Evolutionary conservation across 2,797 vertebrate species (phyloP), one percentile per base, ranked within the genome.

Genomic region (Ciconia nigra): DNA sequence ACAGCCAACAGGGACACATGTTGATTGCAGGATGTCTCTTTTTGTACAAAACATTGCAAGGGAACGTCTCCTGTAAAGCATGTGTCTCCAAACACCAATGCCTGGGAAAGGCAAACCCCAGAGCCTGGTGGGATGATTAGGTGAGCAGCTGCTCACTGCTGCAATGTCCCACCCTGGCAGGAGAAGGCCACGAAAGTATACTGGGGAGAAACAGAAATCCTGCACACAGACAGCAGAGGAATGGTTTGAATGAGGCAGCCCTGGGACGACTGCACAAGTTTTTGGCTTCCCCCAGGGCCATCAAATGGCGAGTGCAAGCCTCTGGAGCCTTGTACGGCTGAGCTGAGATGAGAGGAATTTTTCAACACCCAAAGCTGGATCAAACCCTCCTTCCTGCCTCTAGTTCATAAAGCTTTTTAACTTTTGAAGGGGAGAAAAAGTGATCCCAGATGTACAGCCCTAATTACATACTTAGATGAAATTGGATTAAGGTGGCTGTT

Each of bases 401-500:
- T 57, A 83, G 94, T 93, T 97, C 90, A 96, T 96, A 97, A 93
- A 96, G 83, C 91, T 95, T 95, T 97, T 94, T 91, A 92, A 95
- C 85, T 93, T 97, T 91, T 92, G 94, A 93, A 95, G 94, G 95
- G 78, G 91, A 95, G 85, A 95, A 95, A 95, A 96, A 97, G 90
- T 97, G 92, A 95, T 97, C 93, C 96, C 93, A 97, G 93, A 97
- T 97, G 96, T 96, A 96, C 83, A 94, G 89, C 61, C 91, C 94
- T 97, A 97, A 97, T 97, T 97, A 97, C 92, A 97, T 96, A 96
- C 83, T 97, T 93, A 80, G 83, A 91, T 93, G 80, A 97, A 97
- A 96, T 97, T 96, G 74, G 89, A 97, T 97, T 97, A 97, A 96
- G 95, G 96, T 94, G 96, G 87, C 89, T 94, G 94, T 87, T 93